A percentile compares a stretch with the other conserved stretches of the same genome.
These are phyloP conservation scores for Epinephelus fuscoguttatus DNA, from an alignment of 2,113 vertebrate genomes.

Conservation along the genomic window DNA sequence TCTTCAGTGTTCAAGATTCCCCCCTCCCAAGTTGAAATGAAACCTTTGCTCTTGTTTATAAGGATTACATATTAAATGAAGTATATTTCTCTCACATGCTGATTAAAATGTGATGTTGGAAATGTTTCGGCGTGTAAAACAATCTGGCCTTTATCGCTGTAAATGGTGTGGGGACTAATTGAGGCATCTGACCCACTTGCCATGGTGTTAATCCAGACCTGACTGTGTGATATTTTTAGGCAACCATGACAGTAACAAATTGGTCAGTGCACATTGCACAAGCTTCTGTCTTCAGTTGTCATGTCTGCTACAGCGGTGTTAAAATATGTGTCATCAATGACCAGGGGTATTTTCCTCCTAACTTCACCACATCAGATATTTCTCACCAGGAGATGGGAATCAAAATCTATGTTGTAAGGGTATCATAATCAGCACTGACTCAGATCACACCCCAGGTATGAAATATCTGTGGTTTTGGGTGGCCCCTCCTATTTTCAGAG, in stretches of 20 bases:
- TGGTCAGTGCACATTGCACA: not conserved
- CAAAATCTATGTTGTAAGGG: not conserved
- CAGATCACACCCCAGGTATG: not conserved
- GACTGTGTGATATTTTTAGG: constrained; percentile 45
- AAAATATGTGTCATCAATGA: not conserved
- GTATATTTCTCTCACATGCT: not conserved
- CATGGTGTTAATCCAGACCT: constrained; percentile 17
- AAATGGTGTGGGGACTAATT: not conserved
- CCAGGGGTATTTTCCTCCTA: not conserved
- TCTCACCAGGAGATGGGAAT: not conserved
- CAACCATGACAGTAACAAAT: not conserved
- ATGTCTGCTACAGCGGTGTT: not conserved
- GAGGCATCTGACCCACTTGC: not conserved
- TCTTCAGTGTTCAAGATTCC: too few relatives aligned
- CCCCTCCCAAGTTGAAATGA: too few relatives aligned
- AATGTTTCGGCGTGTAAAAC: not conserved
- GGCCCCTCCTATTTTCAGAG: constrained; percentile 44
- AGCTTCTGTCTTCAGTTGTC: not conserved
- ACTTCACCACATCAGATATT: not conserved
- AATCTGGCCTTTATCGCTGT: not conserved
- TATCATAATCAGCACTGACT: not conserved
- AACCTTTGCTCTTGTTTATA: too few relatives aligned
- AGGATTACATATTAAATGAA: too few relatives aligned
- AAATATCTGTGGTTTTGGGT: not conserved
- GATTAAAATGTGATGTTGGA: not conserved